Percentiles rank a stretch among this genome's conserved stretches.
Conservation (phyloP, 2,888 invertebrate genomes). For the Drosophila kambysellisi region DNA sequence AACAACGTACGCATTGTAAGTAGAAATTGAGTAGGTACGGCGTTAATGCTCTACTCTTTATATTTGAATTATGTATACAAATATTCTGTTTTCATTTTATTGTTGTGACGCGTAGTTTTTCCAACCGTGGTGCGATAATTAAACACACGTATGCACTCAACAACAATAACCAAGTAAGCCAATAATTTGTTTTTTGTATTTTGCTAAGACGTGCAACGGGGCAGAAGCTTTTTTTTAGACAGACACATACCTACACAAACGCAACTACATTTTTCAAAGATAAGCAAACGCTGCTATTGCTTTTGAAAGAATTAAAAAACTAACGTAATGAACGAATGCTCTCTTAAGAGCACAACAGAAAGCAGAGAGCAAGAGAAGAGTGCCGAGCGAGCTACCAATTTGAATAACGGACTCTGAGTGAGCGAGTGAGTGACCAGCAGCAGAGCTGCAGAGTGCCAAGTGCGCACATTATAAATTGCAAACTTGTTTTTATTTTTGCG, state of each 20-base stretch:
- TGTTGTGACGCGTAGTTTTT: slow-evolving; percentile 50
- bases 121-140: slow-evolving; percentile 49
- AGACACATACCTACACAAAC: slow-evolving; percentile 40
- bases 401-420: slow-evolving; percentile 50
- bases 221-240: slow-evolving; percentile 33
- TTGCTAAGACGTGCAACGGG: slow-evolving; percentile 71
- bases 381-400: slow-evolving; percentile 38
- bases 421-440: slow-evolving; percentile 30
- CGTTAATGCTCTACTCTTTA: slow-evolving; percentile 20
- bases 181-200: slow-evolving; percentile 30
- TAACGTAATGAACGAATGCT: slow-evolving; percentile 24
- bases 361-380: slow-evolving; percentile 15
- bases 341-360: slow-evolving; percentile 16
- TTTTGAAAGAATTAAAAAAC: slow-evolving; percentile 18
- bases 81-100: slow-evolving; percentile 55
- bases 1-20: slow-evolving; percentile 45
- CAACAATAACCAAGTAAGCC: slow-evolving; percentile 65
- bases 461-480: slow-evolving; percentile 75
- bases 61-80: slow-evolving; percentile 46
- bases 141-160: slow-evolving; percentile 41
- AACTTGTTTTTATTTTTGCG: slow-evolving; percentile 72
- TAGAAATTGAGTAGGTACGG: slow-evolving; percentile 22
- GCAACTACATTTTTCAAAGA: slow-evolving; percentile 34
- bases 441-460: slow-evolving; percentile 69
- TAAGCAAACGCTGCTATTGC: slow-evolving; percentile 42